phyloP scores from a whole-genome alignment of 1,140 invertebrate genomes.

The Diabrotica undecimpunctata region DNA sequence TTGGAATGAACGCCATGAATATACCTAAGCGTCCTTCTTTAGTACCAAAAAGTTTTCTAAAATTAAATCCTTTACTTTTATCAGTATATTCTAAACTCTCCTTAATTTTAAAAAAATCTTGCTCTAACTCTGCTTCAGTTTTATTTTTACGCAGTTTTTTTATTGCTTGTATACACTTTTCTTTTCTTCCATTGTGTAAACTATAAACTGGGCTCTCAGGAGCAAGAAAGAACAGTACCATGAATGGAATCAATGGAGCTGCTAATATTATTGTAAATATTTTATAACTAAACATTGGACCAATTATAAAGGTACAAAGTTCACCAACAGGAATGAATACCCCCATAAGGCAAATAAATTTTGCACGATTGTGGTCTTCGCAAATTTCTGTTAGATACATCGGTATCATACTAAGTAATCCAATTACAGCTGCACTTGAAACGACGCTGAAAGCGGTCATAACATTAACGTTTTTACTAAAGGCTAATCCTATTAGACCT shows the following conservation, averaged over 20 bases:
- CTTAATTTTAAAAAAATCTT: not conserved
- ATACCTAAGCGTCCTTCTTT: too few relatives aligned
- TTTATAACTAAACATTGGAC: not conserved
- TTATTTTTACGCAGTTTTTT: conserved; percentile 32
- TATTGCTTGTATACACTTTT: conserved; percentile 61
- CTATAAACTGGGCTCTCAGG: conserved; percentile 79
- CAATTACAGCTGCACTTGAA: not conserved
- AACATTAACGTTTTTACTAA: not conserved
- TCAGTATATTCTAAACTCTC: too few relatives aligned
- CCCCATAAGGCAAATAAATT: not conserved
- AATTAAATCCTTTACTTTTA: too few relatives aligned
- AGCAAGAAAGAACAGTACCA: conserved; percentile 51
- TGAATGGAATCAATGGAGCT: conserved; percentile 51
- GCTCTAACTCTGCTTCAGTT: not conserved
- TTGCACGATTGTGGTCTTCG: conserved; percentile 9
- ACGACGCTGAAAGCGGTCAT: not conserved
- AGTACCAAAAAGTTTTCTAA: too few relatives aligned
- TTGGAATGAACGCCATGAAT: too few relatives aligned
- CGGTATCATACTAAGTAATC: not conserved
- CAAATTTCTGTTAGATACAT: conserved; percentile 12
- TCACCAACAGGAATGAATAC: not conserved
- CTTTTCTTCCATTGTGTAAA: conserved; percentile 54
- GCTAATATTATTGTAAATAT: not conserved
- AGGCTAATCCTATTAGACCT: not conserved
- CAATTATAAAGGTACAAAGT: not conserved